Conservation (phyloP, 2,888 invertebrate species). For the Ochropleura plecta region DNA sequence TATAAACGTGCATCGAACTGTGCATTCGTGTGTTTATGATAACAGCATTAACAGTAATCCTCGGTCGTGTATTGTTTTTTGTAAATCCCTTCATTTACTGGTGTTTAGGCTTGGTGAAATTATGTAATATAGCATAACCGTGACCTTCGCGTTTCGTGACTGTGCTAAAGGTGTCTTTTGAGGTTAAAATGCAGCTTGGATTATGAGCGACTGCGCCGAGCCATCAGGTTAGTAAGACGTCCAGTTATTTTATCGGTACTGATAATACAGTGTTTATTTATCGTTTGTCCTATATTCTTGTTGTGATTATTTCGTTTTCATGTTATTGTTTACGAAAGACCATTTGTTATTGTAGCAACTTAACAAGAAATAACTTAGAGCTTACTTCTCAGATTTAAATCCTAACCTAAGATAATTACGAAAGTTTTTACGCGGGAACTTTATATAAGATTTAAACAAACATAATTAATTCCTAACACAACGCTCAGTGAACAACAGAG, state of each 20-base stretch:
- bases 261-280: conserved; percentile 82
- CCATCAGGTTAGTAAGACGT: conserved; percentile 87
- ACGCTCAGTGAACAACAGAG: conserved; percentile 20
- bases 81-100: conserved; percentile 78
- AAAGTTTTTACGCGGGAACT: conserved; percentile 52
- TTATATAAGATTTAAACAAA: conserved; percentile 11
- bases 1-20: conserved; percentile 89
- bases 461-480: conserved; percentile 22
- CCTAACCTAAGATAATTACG: conserved; percentile 48
- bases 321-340: conserved; percentile 30
- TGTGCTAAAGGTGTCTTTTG: conserved; percentile 88
- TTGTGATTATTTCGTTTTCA: conserved; percentile 65
- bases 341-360: conserved; percentile 47
- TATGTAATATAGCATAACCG: conserved; percentile 89
- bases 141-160: conserved; percentile 88
- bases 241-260: conserved; percentile 82
- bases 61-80: conserved; percentile 86
- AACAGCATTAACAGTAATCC: conserved; percentile 88
- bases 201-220: conserved; percentile 89
- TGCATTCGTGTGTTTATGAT: conserved; percentile 90
- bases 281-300: conserved; percentile 81
- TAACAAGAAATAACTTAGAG: conserved; percentile 27
- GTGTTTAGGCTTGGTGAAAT: conserved; percentile 86
- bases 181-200: conserved; percentile 90
- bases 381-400: conserved; percentile 32